phyloP scores from a whole-genome alignment of 2,888 invertebrate genomes.

The Drosophila atripex region DNA sequence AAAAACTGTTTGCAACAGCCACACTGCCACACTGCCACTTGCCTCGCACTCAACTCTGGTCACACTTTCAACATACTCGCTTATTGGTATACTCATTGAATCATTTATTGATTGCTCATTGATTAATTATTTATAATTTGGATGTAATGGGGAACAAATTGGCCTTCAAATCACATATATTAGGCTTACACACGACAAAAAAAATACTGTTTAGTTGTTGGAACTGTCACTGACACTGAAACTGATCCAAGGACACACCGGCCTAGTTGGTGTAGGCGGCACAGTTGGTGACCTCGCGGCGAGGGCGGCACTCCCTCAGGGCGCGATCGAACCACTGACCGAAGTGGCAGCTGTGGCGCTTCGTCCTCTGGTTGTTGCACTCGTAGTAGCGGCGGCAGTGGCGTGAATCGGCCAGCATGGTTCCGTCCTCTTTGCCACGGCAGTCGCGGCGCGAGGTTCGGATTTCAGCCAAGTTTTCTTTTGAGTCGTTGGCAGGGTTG shows the following conservation, averaged over 20 bases:
- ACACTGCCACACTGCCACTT: not conserved
- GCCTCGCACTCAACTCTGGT: not conserved
- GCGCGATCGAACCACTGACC: slow-evolving; percentile 56
- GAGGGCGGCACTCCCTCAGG: slow-evolving; percentile 30
- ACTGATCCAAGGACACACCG: not conserved
- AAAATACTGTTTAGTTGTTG: slow-evolving; percentile 14
- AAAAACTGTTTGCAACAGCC: not conserved
- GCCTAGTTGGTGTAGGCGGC: slow-evolving; percentile 43
- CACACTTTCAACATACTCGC: not conserved
- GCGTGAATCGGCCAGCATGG: slow-evolving; percentile 38
- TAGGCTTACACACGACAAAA: slow-evolving; percentile 1
- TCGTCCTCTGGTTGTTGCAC: slow-evolving; percentile 35
- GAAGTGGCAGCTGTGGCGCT: slow-evolving; percentile 34
- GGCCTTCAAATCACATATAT: not conserved
- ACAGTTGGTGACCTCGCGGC: slow-evolving; percentile 50
- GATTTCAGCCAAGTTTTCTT: not conserved
- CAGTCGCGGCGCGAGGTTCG: slow-evolving; percentile 37
- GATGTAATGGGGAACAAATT: slow-evolving; percentile 8
- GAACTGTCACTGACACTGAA: slow-evolving; percentile 4
- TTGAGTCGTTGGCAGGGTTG: not conserved
- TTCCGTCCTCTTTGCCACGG: slow-evolving; percentile 41
- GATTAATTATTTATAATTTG: slow-evolving; percentile 2
- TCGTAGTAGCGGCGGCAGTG: slow-evolving; percentile 54
- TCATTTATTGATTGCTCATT: slow-evolving; percentile 11
- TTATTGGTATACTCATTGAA: slow-evolving; percentile 23